These are phyloP conservation scores for Stegostoma tigrinum DNA, from an alignment of 2,113 vertebrate genomes.

Conservation along the genomic window DNA sequence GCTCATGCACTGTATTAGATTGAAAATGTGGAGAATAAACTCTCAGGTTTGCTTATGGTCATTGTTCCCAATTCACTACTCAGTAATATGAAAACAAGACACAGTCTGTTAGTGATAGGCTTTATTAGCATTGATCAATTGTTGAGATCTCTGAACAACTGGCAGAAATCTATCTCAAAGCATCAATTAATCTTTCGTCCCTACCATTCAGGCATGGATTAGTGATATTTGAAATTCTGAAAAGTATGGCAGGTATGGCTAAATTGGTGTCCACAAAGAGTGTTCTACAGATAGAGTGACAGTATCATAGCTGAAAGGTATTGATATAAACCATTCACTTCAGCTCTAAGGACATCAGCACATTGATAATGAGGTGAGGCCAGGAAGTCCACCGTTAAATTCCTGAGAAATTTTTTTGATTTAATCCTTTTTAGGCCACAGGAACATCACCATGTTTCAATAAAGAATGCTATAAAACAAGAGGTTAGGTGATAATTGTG, in stretches of 20 bases:
- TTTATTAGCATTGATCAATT: not conserved
- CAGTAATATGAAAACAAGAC: not conserved
- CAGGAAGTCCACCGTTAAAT: not conserved
- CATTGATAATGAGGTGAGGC: not conserved
- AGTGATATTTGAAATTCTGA: conserved; percentile 30
- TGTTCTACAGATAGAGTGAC: conserved; percentile 22
- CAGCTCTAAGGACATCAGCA: not conserved
- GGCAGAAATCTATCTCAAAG: not conserved
- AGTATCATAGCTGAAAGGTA: not conserved
- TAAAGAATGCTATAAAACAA: not conserved
- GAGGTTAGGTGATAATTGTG: not conserved
- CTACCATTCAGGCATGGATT: not conserved
- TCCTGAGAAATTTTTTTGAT: not conserved
- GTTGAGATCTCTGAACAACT: not conserved
- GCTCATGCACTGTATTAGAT: too few relatives aligned
- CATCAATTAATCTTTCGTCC: not conserved
- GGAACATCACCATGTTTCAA: not conserved
- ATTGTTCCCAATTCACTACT: not conserved
- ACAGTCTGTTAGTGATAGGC: not conserved
- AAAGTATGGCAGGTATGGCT: conserved; percentile 20
- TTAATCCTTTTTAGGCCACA: not conserved
- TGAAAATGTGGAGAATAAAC: not conserved
- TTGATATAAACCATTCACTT: conserved; percentile 9
- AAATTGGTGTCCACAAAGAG: not conserved
- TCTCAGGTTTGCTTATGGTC: not conserved